A percentile compares a stretch with the other conserved stretches of the same genome.
phyloP scores from a whole-genome alignment of 1,140 invertebrate species.

The Triops cancriformis region DNA sequence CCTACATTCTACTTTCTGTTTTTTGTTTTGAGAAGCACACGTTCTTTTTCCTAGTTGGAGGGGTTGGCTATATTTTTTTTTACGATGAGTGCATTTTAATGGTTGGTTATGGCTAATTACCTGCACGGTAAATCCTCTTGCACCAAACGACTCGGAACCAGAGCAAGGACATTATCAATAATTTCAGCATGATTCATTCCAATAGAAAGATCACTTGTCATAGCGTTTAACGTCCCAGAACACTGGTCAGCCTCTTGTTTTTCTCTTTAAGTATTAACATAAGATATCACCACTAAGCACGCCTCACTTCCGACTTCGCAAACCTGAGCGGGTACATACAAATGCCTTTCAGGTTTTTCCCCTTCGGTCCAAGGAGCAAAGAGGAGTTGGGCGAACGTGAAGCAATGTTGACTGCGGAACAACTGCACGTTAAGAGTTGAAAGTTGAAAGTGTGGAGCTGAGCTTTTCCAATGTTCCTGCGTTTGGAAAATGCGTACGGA shows the following conservation, averaged over 20 bases:
- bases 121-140: slow-evolving; percentile 5
- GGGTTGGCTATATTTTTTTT: not conserved
- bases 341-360: not conserved
- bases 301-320: not conserved
- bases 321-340: not conserved
- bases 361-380: not conserved
- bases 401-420: not conserved
- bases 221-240: not conserved
- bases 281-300: not conserved
- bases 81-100: not conserved
- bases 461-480: not conserved
- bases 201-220: not conserved
- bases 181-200: not conserved
- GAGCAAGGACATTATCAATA: not conserved
- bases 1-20: not conserved
- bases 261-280: not conserved
- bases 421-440: not conserved
- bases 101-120: not conserved
- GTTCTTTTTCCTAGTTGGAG: not conserved
- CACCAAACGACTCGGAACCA: not conserved
- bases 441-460: not conserved
- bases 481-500: slow-evolving; percentile 5
- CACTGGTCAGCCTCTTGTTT: not conserved
- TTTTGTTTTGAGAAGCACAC: not conserved
- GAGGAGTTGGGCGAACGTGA: not conserved